Evolutionary conservation across 53 echinoderm and acorn worm genomes (phyloP), one percentile per base, ranked within the genome.

Genomic region (Pentamera pediparva): DNA sequence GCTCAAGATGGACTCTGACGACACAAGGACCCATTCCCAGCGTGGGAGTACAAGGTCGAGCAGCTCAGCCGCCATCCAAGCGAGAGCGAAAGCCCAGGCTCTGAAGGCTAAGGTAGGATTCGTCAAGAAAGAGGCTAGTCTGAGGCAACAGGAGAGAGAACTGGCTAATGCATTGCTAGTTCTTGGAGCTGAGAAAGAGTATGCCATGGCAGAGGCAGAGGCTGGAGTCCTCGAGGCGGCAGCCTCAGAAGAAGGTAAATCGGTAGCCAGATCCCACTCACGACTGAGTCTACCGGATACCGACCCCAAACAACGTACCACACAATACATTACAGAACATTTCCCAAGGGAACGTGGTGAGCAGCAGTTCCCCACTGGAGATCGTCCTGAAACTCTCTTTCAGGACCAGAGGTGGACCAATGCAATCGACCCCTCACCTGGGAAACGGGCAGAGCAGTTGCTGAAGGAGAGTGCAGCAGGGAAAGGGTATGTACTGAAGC

Each of bases 111-210:
- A 71, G 60, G 39, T 80, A 8, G 76, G 76, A 38, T 86, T 65
- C 43, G 67, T 81, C 31, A 81, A 27, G 30, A 75, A 81, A 37
- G 86, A 81, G 56, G 81, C 86, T 1, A 76, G 48, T 29, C 75
- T 86, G 59, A 38, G 78, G 35, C 60, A 59, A 35, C 58, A 78
- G 61, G 84, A 84, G 38, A 70, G 32, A 70, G 72, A 78, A 29
- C 21, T 84, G 20, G 78, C 84, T 21, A 70, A 61, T 71, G 78
- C 78, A 38, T 59, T 84, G 25, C 78, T 84, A 2, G 48, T 86
- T 47, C 70, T 86, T 35, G 76, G 81, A 51, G 85, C 85, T 35
- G 75, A 85, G 55, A 85, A 62, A 58, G 85, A 79, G 22, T 81
- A 53, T 52, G 73, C 86, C 59, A 81, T 86, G 70, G 81, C 86